A percentile compares a stretch with the other conserved stretches of the same genome.
These are phyloP conservation scores for Petrolisthes cinctipes DNA, from an alignment of 2,888 invertebrate genomes.

Conservation along the genomic window DNA sequence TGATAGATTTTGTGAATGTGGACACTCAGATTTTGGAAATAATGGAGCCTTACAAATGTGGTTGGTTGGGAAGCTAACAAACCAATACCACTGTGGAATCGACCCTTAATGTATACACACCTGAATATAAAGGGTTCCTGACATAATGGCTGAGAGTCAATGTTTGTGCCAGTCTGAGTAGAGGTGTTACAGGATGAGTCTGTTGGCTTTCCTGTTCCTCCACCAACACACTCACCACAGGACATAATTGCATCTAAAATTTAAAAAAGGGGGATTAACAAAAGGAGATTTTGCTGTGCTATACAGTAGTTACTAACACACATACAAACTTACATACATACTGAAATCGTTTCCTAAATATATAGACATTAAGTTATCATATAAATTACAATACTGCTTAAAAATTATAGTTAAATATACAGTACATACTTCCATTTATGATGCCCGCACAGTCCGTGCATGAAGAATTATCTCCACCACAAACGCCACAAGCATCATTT, in stretches of 20 bases:
- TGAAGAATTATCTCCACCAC: slow-evolving; percentile 46
- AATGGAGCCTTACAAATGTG: too few species aligned
- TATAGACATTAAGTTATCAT: background rate
- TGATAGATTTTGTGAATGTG: too few species aligned
- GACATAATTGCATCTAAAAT: slow-evolving; percentile 31
- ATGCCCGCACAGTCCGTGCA: slow-evolving; percentile 46
- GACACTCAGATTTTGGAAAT: too few species aligned
- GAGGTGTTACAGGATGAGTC: too few species aligned
- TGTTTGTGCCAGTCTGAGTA: too few species aligned
- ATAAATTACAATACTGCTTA: background rate
- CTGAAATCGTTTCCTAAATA: background rate
- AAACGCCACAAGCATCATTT: slow-evolving; percentile 49
- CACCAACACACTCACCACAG: slow-evolving; percentile 42
- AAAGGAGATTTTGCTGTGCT: background rate
- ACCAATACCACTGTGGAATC: too few species aligned
- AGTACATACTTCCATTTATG: slow-evolving; percentile 44
- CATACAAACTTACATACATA: background rate
- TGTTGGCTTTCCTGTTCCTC: slow-evolving; percentile 29
- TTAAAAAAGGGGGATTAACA: background rate
- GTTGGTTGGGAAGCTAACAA: too few species aligned
- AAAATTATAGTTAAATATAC: background rate
- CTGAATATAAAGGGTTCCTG: background rate
- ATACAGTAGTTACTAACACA: background rate
- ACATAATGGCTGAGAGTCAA: background rate
- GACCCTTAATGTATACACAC: too few species aligned